A percentile compares a stretch with the other conserved stretches of the same genome.
Conservation (phyloP, 2,113 vertebrate genomes). For the zebrafish (Danio rerio) region DNA sequence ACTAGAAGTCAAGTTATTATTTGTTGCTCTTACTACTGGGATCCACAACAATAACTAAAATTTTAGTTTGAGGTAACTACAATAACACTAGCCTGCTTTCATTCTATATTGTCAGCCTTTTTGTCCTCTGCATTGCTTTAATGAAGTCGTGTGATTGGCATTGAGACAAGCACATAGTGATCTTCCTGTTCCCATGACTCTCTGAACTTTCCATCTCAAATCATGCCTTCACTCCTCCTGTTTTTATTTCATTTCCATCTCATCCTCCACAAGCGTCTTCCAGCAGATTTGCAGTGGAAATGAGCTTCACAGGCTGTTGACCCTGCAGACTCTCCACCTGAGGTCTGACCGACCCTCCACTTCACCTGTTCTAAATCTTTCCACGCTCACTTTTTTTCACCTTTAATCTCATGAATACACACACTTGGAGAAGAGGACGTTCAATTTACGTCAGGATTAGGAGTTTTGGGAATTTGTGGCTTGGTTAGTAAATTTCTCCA, state of each 20-base stretch:
- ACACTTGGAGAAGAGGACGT: constrained; percentile 2
- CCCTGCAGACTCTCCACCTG: constrained; percentile 45
- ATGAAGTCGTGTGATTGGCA: constrained; percentile 42
- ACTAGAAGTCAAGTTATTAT: too few species aligned
- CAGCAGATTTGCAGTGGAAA: constrained; percentile 52
- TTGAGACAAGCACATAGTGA: constrained; percentile 39
- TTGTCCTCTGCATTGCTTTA: constrained; percentile 7
- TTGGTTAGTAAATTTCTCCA: constrained; percentile 46
- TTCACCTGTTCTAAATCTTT: constrained; percentile 50
- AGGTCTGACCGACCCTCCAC: constrained; percentile 46
- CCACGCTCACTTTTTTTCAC: constrained; percentile 9
- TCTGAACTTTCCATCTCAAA: constrained; percentile 45
- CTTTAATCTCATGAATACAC: constrained; percentile 29
- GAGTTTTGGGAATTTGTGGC: constrained; percentile 36
- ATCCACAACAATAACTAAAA: too few species aligned
- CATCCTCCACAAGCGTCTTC: constrained; percentile 40
- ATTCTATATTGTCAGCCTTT: neutral
- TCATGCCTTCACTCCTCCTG: constrained; percentile 39
- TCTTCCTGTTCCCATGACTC: constrained; percentile 33
- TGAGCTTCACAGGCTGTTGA: constrained; percentile 58
- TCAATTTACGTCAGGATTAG: constrained; percentile 22
- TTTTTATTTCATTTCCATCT: constrained; percentile 61
- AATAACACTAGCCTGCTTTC: neutral
- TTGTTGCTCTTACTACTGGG: too few species aligned
- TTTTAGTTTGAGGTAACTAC: neutral